These are phyloP conservation scores for Chirona hameri DNA, from an alignment of 2,888 invertebrate species.

Conservation along the genomic window DNA sequence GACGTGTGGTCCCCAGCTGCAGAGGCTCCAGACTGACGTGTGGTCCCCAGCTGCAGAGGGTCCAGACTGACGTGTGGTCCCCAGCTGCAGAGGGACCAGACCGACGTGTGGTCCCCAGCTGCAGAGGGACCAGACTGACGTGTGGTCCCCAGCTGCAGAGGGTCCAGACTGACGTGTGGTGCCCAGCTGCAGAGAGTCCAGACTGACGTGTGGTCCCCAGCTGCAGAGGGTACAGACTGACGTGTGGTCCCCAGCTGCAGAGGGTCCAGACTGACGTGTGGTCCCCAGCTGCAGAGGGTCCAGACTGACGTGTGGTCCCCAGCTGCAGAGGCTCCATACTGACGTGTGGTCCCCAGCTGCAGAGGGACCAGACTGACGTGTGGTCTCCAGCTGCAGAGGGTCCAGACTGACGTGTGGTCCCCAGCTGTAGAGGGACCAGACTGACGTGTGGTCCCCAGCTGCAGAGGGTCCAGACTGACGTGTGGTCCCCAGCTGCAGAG, in stretches of 20 bases:
- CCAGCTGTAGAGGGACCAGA: too few relatives aligned
- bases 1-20: too few relatives aligned
- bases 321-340: background rate
- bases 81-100: background rate
- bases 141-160: too few relatives aligned
- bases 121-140: too few relatives aligned
- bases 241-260: background rate
- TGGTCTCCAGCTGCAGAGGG: too few relatives aligned
- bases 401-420: too few relatives aligned
- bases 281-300: background rate
- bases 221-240: background rate
- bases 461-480: too few relatives aligned
- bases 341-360: background rate
- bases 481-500: too few relatives aligned
- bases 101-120: background rate
- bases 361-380: background rate
- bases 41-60: background rate
- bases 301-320: background rate
- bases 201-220: background rate
- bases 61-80: background rate
- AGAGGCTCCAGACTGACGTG: background rate
- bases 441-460: too few relatives aligned
- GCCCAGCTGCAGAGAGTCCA: background rate
- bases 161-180: background rate
- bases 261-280: too few relatives aligned